Percentiles rank a stretch among this genome's conserved stretches.
These are phyloP conservation scores for Caenorhabditis remanei DNA, from an alignment of 1,140 invertebrate genomes.

Conservation along the genomic window DNA sequence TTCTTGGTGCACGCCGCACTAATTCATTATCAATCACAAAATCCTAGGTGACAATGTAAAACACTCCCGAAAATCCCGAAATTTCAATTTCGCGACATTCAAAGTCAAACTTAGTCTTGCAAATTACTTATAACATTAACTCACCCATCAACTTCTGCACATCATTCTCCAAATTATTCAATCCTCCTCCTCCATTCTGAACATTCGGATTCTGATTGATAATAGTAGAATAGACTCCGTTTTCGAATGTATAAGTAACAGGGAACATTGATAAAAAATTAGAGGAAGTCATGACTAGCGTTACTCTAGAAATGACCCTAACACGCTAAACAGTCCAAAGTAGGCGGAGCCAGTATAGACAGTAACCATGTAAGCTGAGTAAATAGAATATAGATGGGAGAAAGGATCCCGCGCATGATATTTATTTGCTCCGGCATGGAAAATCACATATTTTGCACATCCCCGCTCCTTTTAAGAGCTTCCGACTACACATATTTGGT, in stretches of 20 bases:
- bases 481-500: not conserved
- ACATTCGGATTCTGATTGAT: constrained; percentile 2
- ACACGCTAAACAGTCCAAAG: not conserved
- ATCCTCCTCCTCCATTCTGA: not conserved
- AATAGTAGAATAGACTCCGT: constrained; percentile 32
- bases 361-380: constrained; percentile 14
- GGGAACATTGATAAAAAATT: constrained; percentile 43
- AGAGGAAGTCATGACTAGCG: not conserved
- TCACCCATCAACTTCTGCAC: constrained; percentile 21
- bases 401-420: constrained; percentile 12
- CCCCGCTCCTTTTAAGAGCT: not conserved
- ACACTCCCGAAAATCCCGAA: too few relatives aligned
- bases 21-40: too few relatives aligned
- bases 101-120: too few relatives aligned
- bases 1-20: too few relatives aligned
- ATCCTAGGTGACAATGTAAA: too few relatives aligned
- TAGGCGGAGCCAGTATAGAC: constrained; percentile 9
- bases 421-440: not conserved
- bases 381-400: not conserved
- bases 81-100: too few relatives aligned
- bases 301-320: not conserved
- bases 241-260: constrained; percentile 31
- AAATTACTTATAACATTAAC: not conserved
- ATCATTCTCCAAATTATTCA: not conserved
- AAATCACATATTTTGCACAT: not conserved